Base-by-base conservation (phyloP, 2,113 vertebrate genomes). In the Erpornis zantholeuca region DNA sequence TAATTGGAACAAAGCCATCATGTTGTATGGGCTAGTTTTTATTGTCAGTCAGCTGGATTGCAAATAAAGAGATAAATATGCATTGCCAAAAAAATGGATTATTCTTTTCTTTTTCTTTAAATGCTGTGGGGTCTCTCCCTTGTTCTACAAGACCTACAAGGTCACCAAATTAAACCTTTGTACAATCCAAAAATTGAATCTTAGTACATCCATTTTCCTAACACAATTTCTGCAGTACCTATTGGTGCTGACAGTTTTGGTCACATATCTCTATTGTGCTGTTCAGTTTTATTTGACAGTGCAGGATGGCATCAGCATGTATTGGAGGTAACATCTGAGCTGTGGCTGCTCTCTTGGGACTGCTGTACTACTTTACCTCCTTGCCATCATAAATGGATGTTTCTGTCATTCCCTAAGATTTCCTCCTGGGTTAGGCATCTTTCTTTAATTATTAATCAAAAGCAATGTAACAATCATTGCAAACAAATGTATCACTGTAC, bases 151-250 rank as follows among this genome's bases (percentile, higher is more conserved):
- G 88, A 91, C 96, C 85, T 88, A 84, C 97, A 98, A 98, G 98
- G 98, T 98, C 98, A n/a, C 95, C 97, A 98, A 97, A 97, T 98
- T 94, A 97, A 98, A 96, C 96, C 97, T 96, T 98, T 96, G 88
- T 94, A 98, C 97, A 97, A 97, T 98, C 95, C 97, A 97, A 98
- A 98, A 98, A 98, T 98, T 98, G 98, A 98, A 98, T 98, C 97
- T 97, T 91, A 79, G 97, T 97, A 92, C 96, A 96, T 98, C 98
- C 96, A 97, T 97, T 98, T 98, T 98, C 97, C 97, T 98, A 98
- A 98, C 97, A 96, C 96, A 96, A 98, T 98, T 98, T 98, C 97
- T 96, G 60, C 96, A 96, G 91, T 89, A 42, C 98, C 97, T 97
- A 98, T 98, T 94, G 97, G 97, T 98, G 96, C 97, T 98, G 98